Evolutionary conservation across 2,888 invertebrate genomes (phyloP).

Genomic region (Thereva unica): DNA sequence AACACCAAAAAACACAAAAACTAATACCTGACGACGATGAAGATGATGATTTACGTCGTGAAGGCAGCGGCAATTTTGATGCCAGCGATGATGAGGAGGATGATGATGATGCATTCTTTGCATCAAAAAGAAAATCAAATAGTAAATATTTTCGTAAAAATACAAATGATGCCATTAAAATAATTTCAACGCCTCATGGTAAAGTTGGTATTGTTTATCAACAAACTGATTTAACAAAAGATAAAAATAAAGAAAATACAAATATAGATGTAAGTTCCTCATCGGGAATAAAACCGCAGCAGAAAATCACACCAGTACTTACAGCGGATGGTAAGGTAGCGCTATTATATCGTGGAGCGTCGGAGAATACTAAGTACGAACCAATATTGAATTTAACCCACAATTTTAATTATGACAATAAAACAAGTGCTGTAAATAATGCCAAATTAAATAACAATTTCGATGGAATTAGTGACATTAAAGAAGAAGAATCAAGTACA

Average conservation of each 20-base stretch:
- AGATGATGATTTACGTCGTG: constrained; percentile 43
- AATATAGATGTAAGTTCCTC: constrained; percentile 18
- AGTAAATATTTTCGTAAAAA: constrained; percentile 57
- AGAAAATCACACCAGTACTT: constrained; percentile 59
- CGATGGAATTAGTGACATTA: constrained; percentile 42
- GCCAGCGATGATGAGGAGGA: constrained; percentile 45
- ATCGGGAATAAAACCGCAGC: constrained; percentile 38
- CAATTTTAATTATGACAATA: constrained; percentile 50
- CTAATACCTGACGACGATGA: constrained; percentile 52
- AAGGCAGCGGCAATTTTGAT: constrained; percentile 47
- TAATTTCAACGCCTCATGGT: constrained; percentile 59
- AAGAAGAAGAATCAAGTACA: constrained; percentile 42
- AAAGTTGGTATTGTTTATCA: constrained; percentile 60
- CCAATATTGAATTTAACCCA: constrained; percentile 56
- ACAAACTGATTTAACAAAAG: constrained; percentile 49
- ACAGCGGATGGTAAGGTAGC: constrained; percentile 61
- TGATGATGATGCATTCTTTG: constrained; percentile 50
- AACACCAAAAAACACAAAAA: constrained; percentile 51
- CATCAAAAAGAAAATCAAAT: constrained; percentile 50
- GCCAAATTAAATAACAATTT: constrained; percentile 43
- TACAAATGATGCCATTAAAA: constrained; percentile 59
- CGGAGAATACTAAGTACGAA: constrained; percentile 58
- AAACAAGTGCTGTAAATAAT: constrained; percentile 47
- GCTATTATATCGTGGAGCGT: constrained; percentile 59
- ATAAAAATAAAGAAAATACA: constrained; percentile 36